phyloP scores from a whole-genome alignment of 2,113 vertebrate species.

The Sardina pilchardus region DNA sequence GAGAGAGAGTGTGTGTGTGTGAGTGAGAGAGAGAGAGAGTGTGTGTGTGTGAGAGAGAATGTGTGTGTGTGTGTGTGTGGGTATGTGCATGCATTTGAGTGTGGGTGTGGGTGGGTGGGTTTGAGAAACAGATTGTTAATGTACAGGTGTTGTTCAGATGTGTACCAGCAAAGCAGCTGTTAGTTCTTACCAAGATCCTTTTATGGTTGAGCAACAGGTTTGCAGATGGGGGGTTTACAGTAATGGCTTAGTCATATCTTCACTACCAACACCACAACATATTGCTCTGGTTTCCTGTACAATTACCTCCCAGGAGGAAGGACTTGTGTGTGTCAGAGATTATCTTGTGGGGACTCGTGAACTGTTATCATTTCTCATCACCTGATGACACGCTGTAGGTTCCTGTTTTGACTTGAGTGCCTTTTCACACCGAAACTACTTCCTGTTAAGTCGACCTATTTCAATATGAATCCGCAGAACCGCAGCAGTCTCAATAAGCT shows the following conservation, averaged over 20 bases:
- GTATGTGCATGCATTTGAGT: background rate
- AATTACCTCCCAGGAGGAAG: background rate
- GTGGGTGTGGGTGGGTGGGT: no score
- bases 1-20: constrained; percentile 6
- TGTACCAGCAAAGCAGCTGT: constrained; percentile 4
- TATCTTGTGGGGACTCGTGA: background rate
- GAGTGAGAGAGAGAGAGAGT: background rate
- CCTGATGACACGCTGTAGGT: background rate
- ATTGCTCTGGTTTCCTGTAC: background rate
- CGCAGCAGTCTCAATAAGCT: background rate
- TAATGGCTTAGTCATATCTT: background rate
- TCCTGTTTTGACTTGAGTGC: background rate
- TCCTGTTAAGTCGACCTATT: background rate
- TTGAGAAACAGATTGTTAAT: background rate
- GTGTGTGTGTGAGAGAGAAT: background rate
- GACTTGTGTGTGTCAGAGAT: background rate
- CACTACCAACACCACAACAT: background rate
- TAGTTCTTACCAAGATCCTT: background rate
- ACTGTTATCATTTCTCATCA: background rate
- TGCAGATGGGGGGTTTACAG: background rate
- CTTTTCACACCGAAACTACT: background rate
- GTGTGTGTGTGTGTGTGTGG: background rate
- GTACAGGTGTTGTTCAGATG: constrained; percentile 4
- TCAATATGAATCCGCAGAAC: background rate
- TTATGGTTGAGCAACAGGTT: background rate